These are phyloP conservation scores for Hydractinia echinata DNA, from an alignment of 30 jellyfish, hydroid and myxozoan species.

Conservation along the genomic window DNA sequence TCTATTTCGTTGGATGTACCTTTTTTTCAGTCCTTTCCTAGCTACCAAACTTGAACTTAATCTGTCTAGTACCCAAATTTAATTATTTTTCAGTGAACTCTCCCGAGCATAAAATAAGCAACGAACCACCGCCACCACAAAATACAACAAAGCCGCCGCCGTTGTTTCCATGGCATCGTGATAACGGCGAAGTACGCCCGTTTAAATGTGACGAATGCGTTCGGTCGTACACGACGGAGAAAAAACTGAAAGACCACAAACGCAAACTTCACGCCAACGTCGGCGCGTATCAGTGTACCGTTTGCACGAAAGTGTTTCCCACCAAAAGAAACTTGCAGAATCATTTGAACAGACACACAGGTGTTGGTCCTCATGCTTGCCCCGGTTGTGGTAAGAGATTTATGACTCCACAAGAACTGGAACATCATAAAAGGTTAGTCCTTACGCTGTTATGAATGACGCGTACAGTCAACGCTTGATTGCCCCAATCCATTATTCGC, in stretches of 20 bases:
- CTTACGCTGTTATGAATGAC: no score
- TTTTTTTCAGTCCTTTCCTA: no score
- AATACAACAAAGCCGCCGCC: slow-evolving; percentile 26
- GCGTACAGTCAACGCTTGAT: no score
- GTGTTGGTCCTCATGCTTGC: slow-evolving; percentile 41
- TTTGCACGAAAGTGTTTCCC: slow-evolving; percentile 26
- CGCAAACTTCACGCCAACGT: slow-evolving; percentile 24
- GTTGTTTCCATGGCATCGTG: slow-evolving; percentile 1
- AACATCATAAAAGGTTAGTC: slow-evolving; percentile 33
- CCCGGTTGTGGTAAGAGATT: slow-evolving; percentile 35
- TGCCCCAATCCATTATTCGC: neutral
- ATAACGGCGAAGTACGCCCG: slow-evolving; percentile 12
- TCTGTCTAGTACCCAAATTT: neutral
- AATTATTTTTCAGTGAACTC: slow-evolving; percentile 23
- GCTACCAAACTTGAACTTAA: no score
- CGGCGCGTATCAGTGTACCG: slow-evolving; percentile 30
- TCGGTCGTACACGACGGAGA: slow-evolving; percentile 35
- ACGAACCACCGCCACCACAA: slow-evolving; percentile 1
- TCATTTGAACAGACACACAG: slow-evolving; percentile 49
- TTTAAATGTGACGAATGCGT: slow-evolving; percentile 25
- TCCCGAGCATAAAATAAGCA: slow-evolving; percentile 37
- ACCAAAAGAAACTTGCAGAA: slow-evolving; percentile 33
- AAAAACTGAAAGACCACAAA: slow-evolving; percentile 24
- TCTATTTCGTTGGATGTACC: no score
- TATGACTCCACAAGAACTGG: slow-evolving; percentile 40